Evolutionary conservation across 2,113 vertebrate genomes (phyloP), one percentile per base, ranked within the genome.

Genomic region (Scalopus aquaticus): DNA sequence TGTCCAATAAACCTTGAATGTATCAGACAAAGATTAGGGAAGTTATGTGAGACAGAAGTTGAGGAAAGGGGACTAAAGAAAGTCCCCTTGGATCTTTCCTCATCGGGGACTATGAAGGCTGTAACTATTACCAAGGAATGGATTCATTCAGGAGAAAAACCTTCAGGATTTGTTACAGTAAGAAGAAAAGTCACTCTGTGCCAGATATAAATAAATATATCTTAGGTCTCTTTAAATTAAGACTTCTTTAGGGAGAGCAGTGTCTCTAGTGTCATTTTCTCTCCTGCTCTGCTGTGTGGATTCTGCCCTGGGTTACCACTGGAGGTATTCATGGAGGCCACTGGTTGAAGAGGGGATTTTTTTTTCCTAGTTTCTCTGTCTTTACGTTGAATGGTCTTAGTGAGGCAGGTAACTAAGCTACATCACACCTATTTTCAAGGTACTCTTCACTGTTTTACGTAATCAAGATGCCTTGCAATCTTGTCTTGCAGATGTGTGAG

Each of bases 401-500:
- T 77, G 3, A 9, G 12, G 2, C 77, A 56, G 92, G 32, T 80
- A 42, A 51, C 12, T 84, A 6, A 30, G 35, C 11, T 26, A 37
- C 26, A 73, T 39, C 22, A 12, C 39, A 76, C 54, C 26, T 58
- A 4, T 86, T 93, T 84, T 37, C 46, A 69, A 62, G 64, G n/a
- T 85, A 35, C 26, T 88, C 17, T n/a, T 2, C 17, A 24, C 37
- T 49, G 24, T 26, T 77, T 64, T 39, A 76, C 80, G 9, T 51
- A 54, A 88, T 51, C 76, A 62, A 17, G 28, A 4, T 62, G 0
- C n/a, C 26, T 24, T 83, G 1, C 88, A 82, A 51, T 95, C 37
- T 95, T 96, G 60, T 69, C 84, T 37, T 62, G 30, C 88, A 99
- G 99, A 97, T 99, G 99, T 98, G 98, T 99, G 92, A 98, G 97